Evolutionary conservation across 1,140 invertebrate genomes (phyloP).

Genomic region (Lepidurus packardi): DNA sequence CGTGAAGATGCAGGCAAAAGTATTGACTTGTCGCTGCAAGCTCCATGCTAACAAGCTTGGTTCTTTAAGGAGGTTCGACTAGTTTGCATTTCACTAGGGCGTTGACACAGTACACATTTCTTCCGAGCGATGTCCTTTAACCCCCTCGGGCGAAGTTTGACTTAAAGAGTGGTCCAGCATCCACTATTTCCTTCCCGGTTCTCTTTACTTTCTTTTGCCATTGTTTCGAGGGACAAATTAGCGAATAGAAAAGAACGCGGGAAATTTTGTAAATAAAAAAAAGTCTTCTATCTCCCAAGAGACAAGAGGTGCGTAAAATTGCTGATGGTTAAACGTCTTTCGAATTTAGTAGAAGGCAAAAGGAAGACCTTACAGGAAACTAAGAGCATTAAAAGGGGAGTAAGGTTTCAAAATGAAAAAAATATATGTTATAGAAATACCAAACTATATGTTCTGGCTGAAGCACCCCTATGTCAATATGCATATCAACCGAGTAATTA

Average conservation of each 20-base stretch:
- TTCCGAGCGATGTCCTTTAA: background rate
- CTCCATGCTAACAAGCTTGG: background rate
- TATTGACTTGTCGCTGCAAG: background rate
- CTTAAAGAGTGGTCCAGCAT: background rate
- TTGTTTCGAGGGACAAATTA: background rate
- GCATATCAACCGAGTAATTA: too few species aligned
- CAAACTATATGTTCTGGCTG: too few species aligned
- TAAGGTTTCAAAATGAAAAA: too few species aligned
- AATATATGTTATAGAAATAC: too few species aligned
- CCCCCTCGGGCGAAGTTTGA: background rate
- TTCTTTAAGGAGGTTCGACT: background rate
- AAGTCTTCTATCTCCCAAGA: background rate
- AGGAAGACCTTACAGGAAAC: background rate
- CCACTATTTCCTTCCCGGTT: background rate
- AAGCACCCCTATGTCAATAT: too few species aligned
- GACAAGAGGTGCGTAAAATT: too few species aligned
- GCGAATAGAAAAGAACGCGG: background rate
- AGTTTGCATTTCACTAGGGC: background rate
- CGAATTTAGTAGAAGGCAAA: background rate
- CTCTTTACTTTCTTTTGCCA: background rate
- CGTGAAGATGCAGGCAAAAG: background rate
- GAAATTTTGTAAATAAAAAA: background rate
- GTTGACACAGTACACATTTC: background rate
- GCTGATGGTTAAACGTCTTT: too few species aligned
- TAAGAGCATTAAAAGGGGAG: too few species aligned